These are phyloP conservation scores for Falco biarmicus DNA, from an alignment of 2,797 vertebrate species.

Conservation along the genomic window DNA sequence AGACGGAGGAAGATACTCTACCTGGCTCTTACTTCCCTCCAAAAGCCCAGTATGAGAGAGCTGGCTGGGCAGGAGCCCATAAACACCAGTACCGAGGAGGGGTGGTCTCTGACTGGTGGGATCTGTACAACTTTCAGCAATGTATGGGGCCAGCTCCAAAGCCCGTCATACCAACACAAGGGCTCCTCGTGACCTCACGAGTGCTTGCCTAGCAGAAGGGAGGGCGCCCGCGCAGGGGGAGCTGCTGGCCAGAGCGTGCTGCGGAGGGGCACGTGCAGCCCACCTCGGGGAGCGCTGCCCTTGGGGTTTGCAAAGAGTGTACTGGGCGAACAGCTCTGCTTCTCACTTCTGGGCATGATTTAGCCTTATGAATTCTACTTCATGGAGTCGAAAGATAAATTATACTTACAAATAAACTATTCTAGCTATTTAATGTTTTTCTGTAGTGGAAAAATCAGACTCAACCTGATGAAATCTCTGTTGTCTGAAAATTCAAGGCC, in stretches of 20 bases:
- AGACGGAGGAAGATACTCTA: background rate
- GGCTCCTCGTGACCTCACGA: background rate
- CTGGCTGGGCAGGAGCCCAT: background rate
- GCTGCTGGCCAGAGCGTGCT: background rate
- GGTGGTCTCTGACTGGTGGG: background rate
- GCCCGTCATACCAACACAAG: accelerated
- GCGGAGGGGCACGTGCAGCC: background rate
- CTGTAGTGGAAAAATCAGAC: conserved; percentile 68
- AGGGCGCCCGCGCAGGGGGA: background rate
- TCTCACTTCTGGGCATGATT: background rate
- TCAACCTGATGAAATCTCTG: conserved; percentile 66
- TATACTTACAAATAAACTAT: conserved; percentile 2
- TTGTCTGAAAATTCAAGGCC: conserved; percentile 73
- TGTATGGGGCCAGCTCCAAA: background rate
- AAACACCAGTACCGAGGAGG: background rate
- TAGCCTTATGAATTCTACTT: background rate
- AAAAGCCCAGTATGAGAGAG: background rate
- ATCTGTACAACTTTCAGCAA: background rate
- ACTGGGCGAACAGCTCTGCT: background rate
- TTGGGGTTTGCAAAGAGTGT: background rate
- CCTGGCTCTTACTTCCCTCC: background rate
- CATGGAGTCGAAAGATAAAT: conserved; percentile 38
- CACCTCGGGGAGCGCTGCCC: accelerated
- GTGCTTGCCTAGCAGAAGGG: background rate
- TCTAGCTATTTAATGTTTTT: conserved; percentile 15